Evolutionary conservation across 1,140 invertebrate species (phyloP), one percentile per base, ranked within the genome.

Genomic region (Anadara kagoshimensis): DNA sequence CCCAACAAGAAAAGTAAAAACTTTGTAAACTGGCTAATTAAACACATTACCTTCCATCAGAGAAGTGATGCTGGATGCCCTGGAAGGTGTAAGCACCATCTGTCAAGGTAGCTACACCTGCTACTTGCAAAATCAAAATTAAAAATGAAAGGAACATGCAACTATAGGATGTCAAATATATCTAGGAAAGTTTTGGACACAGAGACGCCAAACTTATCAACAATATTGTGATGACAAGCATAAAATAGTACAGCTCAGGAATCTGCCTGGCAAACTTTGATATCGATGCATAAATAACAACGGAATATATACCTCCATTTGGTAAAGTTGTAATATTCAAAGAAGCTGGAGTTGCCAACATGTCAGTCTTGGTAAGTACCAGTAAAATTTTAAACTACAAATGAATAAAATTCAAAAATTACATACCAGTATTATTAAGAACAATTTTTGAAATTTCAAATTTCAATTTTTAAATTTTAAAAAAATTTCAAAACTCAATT

Each of bases 381-480:
- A 78, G 70, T 20, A 85, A 93, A 72, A 95, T 92, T 71, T 96
- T 93, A 91, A 98, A 96, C 95, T 97, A 89, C 80, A 93, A 90
- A 59, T 26, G 67, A 47, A 80, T 69, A 78, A 73, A 36, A 73
- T 53, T 0, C 18, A 58, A 26, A 65, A 79, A 47, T 11, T 54
- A 70, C 64, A 5, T 49, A 11, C 0, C n/a, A n/a, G 16, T 49
- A 18, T 12, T 10, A 49, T 18, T 49, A 18, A 18, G 47, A 18
- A 18, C 14, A n/a, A n/a, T 49, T 49, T 5, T 8, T 10, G 16
- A 14, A 49, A 16, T 7, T 4, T 16, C 47, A 49, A 10, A 49
- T 5, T 14, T 49, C 5, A 18, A 5, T 49, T 11, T 49, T 49
- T 49, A 12, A 18, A 18, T 14, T 49, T 49, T 0, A 47, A 10